Percentiles rank a stretch among this genome's conserved stretches.
These are phyloP conservation scores for Hemitrygon akajei DNA, from an alignment of 2,797 vertebrate species.

Conservation along the genomic window DNA sequence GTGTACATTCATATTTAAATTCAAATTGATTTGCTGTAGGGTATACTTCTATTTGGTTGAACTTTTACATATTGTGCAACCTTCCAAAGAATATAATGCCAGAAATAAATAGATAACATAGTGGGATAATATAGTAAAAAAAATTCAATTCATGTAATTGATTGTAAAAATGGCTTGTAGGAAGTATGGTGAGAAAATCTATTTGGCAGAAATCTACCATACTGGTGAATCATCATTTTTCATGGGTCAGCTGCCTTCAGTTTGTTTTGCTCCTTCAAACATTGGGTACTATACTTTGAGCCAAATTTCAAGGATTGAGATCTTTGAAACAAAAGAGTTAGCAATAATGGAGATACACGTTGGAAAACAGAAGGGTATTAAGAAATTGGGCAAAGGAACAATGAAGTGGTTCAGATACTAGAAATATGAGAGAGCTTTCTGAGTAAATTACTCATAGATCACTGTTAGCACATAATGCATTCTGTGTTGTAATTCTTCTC, in stretches of 20 bases:
- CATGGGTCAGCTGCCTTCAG: neutral
- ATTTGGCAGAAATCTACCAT: neutral
- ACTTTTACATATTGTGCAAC: neutral
- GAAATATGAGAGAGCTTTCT: neutral
- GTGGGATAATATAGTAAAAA: neutral
- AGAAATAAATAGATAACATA: neutral
- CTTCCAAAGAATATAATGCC: neutral
- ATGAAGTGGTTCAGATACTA: neutral
- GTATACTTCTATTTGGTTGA: neutral
- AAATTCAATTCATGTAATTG: neutral
- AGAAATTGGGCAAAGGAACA: neutral
- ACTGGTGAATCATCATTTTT: neutral
- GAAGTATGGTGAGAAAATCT: neutral
- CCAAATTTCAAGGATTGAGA: neutral
- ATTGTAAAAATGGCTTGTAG: neutral
- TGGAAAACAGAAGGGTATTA: neutral
- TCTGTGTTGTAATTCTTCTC: neutral
- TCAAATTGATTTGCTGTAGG: neutral
- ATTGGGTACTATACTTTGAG: neutral
- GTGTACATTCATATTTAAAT: neutral
- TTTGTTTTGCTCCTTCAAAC: neutral
- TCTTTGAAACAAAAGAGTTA: constrained; percentile 12
- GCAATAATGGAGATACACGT: neutral
- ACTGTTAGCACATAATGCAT: neutral
- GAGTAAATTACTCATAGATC: neutral